These are phyloP conservation scores for Lutjanus erythropterus DNA, from an alignment of 2,113 vertebrate genomes.

Conservation along the genomic window DNA sequence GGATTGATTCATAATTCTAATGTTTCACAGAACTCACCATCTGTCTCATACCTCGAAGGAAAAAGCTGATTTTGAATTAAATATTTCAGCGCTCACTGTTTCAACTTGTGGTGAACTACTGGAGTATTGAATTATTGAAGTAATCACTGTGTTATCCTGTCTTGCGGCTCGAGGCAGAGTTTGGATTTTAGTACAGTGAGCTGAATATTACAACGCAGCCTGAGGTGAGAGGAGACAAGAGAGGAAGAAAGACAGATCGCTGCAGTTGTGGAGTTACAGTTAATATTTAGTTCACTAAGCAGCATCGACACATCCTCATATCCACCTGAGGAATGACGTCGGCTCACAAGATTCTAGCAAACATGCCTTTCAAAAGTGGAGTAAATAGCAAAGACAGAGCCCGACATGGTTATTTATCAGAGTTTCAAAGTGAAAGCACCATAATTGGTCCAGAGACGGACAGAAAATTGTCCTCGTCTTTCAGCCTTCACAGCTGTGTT, in stretches of 20 bases:
- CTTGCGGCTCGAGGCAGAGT: conserved; percentile 18
- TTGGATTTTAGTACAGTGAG: neutral
- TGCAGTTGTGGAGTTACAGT: neutral
- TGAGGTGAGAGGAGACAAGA: neutral
- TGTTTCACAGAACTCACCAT: neutral
- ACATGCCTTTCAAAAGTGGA: neutral
- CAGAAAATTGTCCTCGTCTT: neutral
- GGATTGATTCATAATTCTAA: neutral
- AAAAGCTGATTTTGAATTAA: neutral
- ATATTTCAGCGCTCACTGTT: conserved; percentile 18
- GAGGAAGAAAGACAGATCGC: neutral
- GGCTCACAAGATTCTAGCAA: neutral
- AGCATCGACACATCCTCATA: neutral
- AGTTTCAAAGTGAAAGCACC: neutral
- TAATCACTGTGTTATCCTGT: conserved; percentile 20
- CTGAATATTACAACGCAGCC: conserved; percentile 28
- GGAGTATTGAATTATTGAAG: conserved; percentile 37
- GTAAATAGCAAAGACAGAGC: neutral
- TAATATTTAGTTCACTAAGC: conserved; percentile 8
- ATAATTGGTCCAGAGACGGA: neutral
- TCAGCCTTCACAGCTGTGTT: neutral
- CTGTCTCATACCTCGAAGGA: neutral
- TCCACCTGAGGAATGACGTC: neutral
- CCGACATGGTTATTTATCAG: neutral
- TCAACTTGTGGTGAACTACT: conserved; percentile 13